Base-by-base conservation (phyloP, 2,888 invertebrate genomes). In the Cephus runcator region DNA sequence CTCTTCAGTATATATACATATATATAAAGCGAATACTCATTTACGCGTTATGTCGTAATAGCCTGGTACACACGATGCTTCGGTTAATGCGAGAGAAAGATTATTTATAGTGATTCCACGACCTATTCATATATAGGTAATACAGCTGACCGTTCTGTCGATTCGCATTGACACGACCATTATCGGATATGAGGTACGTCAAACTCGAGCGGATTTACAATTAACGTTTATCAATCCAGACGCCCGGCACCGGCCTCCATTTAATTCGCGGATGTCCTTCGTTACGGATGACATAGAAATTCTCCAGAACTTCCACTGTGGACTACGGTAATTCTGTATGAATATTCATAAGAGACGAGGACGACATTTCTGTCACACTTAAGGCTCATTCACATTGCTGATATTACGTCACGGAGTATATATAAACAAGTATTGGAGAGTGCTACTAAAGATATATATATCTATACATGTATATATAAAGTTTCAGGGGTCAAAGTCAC, bases 271-370 rank as follows among this genome's bases (percentile, higher is more conserved):
- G 56, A 23, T 56, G 56, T 56, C 56, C 56, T 56, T 23, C 56
- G 23, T 56, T 56, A 56, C 9, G 56, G 56, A 9, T 56, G 56
- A 56, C 23, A 40, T 40, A 56, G 56, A 56, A 23, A 23, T 56
- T 56, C 9, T 23, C 9, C 9, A 23, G 56, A 56, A 56, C 56
- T 56, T 56, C 23, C 56, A 23, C 56, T 9, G 56, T 23, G 56
- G 76, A 75, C 73, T 77, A 73, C 77, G 30, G 23, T 36, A 78
- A 80, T 78, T 78, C 77, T 76, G 35, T n/a, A 69, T 88, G 87
- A 88, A 88, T 88, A 88, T 88, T 88, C 87, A 88, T 87, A 9
- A 56, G 23, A 56, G 56, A 56, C 56, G 85, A 88, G 85, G 79
- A 12, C 81, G 85, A 87, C 23, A 23, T 23, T 23, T 85, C 85